Percentiles rank a stretch among this genome's conserved stretches.
Evolutionary conservation across 2,797 vertebrate genomes (phyloP).

Genomic region (Rhyacichthys aspro): DNA sequence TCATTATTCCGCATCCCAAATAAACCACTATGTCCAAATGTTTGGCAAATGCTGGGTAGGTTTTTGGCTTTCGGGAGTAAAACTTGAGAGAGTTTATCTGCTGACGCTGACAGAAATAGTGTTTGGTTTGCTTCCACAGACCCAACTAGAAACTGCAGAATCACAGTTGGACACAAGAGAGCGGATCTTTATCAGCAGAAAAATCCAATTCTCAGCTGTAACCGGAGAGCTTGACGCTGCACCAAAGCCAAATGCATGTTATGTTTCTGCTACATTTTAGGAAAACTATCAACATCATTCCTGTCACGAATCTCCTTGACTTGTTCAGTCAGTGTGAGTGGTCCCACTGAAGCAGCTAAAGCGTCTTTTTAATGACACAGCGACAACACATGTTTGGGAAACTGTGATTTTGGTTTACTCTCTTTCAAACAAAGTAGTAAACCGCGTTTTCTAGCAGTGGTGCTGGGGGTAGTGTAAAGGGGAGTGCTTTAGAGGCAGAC

Average conservation of each 20-base stretch:
- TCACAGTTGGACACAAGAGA: constrained; percentile 37
- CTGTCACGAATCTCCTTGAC: constrained; percentile 12
- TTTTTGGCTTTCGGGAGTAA: constrained; percentile 5
- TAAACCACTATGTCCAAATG: constrained; percentile 8
- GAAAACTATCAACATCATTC: constrained; percentile 4
- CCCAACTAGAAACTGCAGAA: constrained; percentile 22
- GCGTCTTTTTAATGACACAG: constrained; percentile 38
- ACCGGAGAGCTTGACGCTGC: constrained; percentile 40
- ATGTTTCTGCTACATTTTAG: constrained; percentile 15
- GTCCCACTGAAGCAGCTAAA: constrained; percentile 46
- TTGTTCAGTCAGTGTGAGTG: constrained; percentile 43
- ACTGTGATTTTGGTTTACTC: constrained; percentile 56
- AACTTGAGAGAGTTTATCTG: neutral
- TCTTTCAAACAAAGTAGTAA: constrained; percentile 68
- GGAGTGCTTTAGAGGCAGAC: constrained; percentile 45
- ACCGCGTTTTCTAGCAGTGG: constrained; percentile 61
- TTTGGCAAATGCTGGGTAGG: constrained; percentile 13
- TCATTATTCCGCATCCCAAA: neutral
- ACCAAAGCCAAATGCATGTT: constrained; percentile 31
- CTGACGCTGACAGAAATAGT: constrained; percentile 27
- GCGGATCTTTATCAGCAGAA: constrained; percentile 29
- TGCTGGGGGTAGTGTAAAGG: constrained; percentile 43
- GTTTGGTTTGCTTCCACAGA: constrained; percentile 23
- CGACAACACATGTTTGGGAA: constrained; percentile 67
- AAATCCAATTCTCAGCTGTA: constrained; percentile 35